Evolutionary conservation across 2,888 invertebrate genomes (phyloP).

Genomic region (Steinernema carpocapsae): DNA sequence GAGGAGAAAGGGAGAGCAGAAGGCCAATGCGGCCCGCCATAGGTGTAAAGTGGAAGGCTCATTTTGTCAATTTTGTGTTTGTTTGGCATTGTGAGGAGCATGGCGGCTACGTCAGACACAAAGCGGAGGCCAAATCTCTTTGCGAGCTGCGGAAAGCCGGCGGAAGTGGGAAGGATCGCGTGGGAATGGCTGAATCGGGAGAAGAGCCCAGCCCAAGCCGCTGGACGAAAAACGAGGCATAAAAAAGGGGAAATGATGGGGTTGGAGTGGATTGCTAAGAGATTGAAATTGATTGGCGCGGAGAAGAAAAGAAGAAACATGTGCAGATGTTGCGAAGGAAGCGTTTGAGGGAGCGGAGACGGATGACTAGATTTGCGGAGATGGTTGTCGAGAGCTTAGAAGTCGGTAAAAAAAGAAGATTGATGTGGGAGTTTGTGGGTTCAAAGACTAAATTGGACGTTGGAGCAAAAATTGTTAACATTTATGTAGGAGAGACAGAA

Average conservation of each 20-base stretch:
- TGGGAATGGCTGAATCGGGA: neutral
- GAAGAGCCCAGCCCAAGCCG: neutral
- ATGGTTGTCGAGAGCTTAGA: neutral
- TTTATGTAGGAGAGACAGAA: too few species aligned
- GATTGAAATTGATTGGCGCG: slow-evolving; percentile 31
- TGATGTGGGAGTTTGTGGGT: neutral
- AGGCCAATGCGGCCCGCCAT: neutral
- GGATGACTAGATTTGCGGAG: neutral
- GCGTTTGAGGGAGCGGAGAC: neutral
- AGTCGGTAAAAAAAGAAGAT: slow-evolving; percentile 4
- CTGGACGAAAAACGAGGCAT: neutral
- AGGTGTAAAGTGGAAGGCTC: slow-evolving; percentile 18
- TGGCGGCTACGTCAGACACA: too few species aligned
- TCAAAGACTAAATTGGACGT: too few species aligned
- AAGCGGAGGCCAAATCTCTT: too few species aligned
- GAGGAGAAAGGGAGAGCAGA: too few species aligned
- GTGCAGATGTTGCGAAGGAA: slow-evolving; percentile 23
- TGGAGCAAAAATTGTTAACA: too few species aligned
- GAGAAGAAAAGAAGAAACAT: neutral
- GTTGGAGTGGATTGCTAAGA: neutral
- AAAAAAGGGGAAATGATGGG: slow-evolving; percentile 25
- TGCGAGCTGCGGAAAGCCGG: too few species aligned
- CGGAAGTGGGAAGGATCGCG: slow-evolving; percentile 26
- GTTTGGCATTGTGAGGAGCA: neutral
- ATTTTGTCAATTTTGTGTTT: slow-evolving; percentile 7